Evolutionary conservation across 2,113 vertebrate species (phyloP), one percentile per base, ranked within the genome.

Genomic region (Lepus europaeus): DNA sequence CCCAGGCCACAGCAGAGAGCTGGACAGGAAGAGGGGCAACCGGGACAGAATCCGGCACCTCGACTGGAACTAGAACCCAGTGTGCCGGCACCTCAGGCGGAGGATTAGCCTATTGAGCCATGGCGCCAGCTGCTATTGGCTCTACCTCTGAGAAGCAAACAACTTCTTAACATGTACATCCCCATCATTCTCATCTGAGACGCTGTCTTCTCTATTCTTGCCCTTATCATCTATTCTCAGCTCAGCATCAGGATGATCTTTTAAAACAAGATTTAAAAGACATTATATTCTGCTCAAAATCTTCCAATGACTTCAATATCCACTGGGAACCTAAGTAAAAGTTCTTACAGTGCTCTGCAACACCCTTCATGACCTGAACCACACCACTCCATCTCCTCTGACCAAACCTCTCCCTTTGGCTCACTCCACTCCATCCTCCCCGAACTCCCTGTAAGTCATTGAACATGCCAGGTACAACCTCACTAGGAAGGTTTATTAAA

Each of bases 211-310:
- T 91, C 25, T 79, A 36, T 0, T 5, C 23, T 86, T 68, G 14
- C 25, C 6, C 13, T 56, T 53, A 45, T 29, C 3, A 5, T n/a
- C 23, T 84, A 8, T 77, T 88, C 56, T 93, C 23, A 49, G 56
- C 23, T 29, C 12, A 89, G n/a, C 73, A 72, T 76, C 76, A 78
- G 17, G 68, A 3, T 3, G 1, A 33, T 82, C 49, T 49, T 85
- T 53, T 85, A 49, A 68, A 76, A 49, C 36, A 39, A 92, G 27
- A 63, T 91, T 90, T 81, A 53, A 78, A 77, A 77, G 69, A 31
- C 6, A 53, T 25, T 70, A 16, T 9, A 6, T 68, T 82, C 31
- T 86, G 27, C 29, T 92, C 23, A 70, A 17, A 92, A 33, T 17
- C 22, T 68, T 80, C 29, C 11, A 31, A 6, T 72, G 45, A 16